These are phyloP conservation scores for Choloepus didactylus DNA, from an alignment of 2,797 vertebrate genomes.

Conservation along the genomic window DNA sequence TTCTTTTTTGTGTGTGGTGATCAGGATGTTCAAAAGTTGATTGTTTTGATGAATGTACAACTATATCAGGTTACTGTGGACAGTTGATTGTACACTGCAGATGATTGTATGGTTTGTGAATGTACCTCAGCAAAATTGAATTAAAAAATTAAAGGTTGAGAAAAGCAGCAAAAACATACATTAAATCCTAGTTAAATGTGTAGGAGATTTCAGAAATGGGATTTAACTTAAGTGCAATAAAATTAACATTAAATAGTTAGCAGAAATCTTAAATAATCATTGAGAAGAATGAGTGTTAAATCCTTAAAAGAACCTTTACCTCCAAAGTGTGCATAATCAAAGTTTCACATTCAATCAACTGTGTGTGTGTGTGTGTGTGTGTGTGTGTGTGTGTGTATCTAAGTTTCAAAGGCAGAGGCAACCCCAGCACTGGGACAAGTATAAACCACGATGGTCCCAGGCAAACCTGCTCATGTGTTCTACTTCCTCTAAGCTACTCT, in stretches of 20 bases:
- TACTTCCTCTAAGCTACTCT: fast-evolving
- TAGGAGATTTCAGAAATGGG: neutral
- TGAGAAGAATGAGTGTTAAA: neutral
- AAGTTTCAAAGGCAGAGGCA: neutral
- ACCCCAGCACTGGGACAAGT: too few species aligned
- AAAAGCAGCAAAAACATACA: neutral
- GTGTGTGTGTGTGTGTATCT: neutral
- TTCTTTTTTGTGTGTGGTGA: too few species aligned
- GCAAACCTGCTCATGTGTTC: neutral
- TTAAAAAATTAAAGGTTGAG: neutral
- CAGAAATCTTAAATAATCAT: neutral
- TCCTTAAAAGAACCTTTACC: neutral
- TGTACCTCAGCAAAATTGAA: too few species aligned
- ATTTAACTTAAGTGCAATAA: neutral
- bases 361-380: fast-evolving
- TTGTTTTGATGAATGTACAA: too few species aligned
- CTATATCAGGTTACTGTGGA: too few species aligned
- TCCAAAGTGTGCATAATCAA: neutral
- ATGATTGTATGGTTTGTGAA: too few species aligned
- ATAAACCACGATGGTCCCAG: too few species aligned
- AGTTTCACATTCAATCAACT: neutral
- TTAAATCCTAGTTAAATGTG: neutral
- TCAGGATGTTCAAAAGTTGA: too few species aligned
- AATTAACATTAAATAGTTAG: neutral
- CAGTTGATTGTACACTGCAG: too few species aligned